Base-by-base conservation (phyloP, 2,888 invertebrate species). In the Glyphotaelius pellucidus region DNA sequence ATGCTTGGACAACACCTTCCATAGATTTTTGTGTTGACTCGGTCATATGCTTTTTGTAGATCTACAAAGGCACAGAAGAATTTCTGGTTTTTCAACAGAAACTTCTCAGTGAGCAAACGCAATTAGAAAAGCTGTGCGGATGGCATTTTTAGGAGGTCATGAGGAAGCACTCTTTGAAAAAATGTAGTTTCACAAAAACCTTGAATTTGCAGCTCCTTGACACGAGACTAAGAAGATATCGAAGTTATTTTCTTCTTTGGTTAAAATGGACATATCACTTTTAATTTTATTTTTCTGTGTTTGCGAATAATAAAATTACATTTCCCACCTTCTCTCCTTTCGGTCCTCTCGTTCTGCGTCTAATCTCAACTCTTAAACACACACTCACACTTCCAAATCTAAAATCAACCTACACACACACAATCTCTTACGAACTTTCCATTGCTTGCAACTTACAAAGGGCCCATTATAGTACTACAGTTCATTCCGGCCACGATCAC, bases 381-480 rank as follows among this genome's bases (percentile, higher is more conserved):
- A 25, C 67, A 67, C 67, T 25, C 25, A 67, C 67, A 67, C 67
- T n/a, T 7, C 0, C 25, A 67, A n/a, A n/a, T 9, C 25, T 25
- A 67, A n/a, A n/a, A 25, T 67, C 25, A 25, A 67, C 67, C 67
- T 7, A 25, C 67, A 67, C 67, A 67, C 19, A 19, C n/a, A 25
- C 67, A 67, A 25, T 19, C 83, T 25, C 15, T 25, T 35, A 83
- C 35, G 83, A 83, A 83, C 83, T 83, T 83, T 83, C 83, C 83
- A 83, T 38, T 2, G 83, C 83, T 35, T 15, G 83, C 83, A 83
- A 83, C 86, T 42, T 42, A 42, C 86, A 42, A 35, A 42, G 38
- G 42, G 14, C 9, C 86, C 14, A 81, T 30, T n/a, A 47, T 47
- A 30, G 30, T 31, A 31, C 38, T 19, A 5, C n/a, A n/a, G 67